Percentiles rank a stretch among this genome's conserved stretches.
Conservation (phyloP, 2,797 vertebrate species). For the Erethizon dorsatum region DNA sequence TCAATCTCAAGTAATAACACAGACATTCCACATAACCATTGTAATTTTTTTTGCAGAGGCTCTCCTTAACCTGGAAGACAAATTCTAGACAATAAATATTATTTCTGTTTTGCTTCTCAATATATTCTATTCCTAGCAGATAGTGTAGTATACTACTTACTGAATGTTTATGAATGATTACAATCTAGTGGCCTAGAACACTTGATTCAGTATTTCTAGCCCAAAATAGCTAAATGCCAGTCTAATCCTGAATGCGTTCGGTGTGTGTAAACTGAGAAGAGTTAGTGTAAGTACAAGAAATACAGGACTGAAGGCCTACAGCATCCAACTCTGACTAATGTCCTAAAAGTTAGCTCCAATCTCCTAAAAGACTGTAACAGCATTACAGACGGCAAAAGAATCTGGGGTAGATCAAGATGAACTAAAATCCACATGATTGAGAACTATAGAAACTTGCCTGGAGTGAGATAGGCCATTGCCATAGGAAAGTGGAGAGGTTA, state of each 20-base stretch:
- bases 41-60: background rate
- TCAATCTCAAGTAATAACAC: background rate
- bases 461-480: background rate
- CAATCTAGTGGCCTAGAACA: conserved; percentile 48
- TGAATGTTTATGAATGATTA: background rate
- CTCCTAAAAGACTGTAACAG: background rate
- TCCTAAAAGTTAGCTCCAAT: background rate
- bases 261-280: background rate
- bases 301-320: background rate
- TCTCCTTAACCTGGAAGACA: conserved; percentile 1
- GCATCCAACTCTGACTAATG: background rate
- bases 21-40: background rate
- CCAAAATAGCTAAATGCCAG: background rate
- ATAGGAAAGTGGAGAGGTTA: background rate
- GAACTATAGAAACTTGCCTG: background rate
- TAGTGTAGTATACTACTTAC: background rate
- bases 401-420: background rate
- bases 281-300: background rate
- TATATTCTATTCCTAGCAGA: conserved; percentile 17
- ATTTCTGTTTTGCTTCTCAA: background rate
- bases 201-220: background rate
- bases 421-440: background rate
- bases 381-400: background rate
- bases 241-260: background rate
- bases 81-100: conserved; percentile 27